These are phyloP conservation scores for Nibea coibor DNA, from an alignment of 2,113 vertebrate species.

Conservation along the genomic window DNA sequence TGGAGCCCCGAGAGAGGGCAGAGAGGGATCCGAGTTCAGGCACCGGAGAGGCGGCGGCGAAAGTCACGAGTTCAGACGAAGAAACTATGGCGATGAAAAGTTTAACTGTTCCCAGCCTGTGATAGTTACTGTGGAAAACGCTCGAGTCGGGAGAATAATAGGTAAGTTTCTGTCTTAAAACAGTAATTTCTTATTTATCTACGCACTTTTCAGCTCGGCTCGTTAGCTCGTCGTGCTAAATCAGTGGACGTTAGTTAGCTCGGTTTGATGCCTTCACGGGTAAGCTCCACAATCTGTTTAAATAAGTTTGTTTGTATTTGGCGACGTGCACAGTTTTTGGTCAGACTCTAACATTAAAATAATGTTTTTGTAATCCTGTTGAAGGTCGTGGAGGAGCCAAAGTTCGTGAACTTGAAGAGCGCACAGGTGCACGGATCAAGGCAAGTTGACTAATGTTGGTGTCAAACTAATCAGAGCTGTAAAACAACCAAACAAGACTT, in stretches of 20 bases:
- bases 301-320: too few relatives aligned
- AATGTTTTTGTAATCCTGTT: background rate
- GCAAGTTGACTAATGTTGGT: constrained; percentile 66
- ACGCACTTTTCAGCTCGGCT: background rate
- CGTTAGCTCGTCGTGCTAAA: constrained; percentile 2
- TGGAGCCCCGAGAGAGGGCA: background rate
- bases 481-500: background rate
- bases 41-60: background rate
- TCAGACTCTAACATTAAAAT: background rate
- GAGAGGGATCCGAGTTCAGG: background rate
- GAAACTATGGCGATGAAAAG: background rate
- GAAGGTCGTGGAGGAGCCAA: constrained; percentile 91
- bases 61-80: background rate
- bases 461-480: background rate
- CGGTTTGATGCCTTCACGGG: background rate
- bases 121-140: constrained; percentile 81
- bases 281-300: accelerated
- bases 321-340: background rate
- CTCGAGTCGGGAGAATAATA: constrained; percentile 85
- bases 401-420: constrained; percentile 91
- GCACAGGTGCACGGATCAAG: constrained; percentile 90
- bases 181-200: background rate
- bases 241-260: background rate
- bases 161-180: constrained; percentile 75
- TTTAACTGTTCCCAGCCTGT: constrained; percentile 46